Base-by-base conservation (phyloP, 2,113 vertebrate species). In the Monarcha castaneiventris region DNA sequence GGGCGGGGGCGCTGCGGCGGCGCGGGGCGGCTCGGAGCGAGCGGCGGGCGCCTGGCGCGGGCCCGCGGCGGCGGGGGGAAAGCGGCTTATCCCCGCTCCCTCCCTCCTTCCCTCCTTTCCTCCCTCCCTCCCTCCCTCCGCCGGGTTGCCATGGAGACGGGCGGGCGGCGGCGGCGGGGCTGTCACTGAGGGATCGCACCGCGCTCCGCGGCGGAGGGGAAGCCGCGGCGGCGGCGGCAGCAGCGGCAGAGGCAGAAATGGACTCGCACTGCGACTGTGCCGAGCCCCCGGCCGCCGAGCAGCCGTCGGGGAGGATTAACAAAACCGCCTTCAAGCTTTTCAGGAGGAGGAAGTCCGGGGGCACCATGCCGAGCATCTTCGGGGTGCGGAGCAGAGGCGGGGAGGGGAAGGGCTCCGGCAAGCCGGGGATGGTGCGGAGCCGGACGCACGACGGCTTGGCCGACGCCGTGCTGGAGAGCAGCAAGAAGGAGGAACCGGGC, bases 271-370 rank as follows among this genome's bases (percentile, higher is more conserved):
- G 97, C 54, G 99, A 99, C 66, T 95, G 98, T 87, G 99, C 98
- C 87, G 99, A 99, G 77, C 97, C 98, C 80, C 98, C 98, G 85
- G 97, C 98, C 98, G 76, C 99, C 97, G 97, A 98, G 94, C 98
- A 94, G 97, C 98, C 99, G 77, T 98, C 99, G 94, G 99, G 99
- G 87, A 99, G 98, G 98, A 99, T 99, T 88, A 99, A 99, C 96
- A 99, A 99, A 96, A 99, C 99, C 33, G 99, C 99, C 78, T 99
- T 99, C 98, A 99, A 99, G 97, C 97, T 99, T 89, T 99, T 99
- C 95, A 98, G 98, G 97, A 99, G 98, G 96, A 98, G 99, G 97
- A 99, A 98, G 93, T 97, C 99, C 85, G 98, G 99, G 55, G 98
- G 98, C 96, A 97, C 98, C 91, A 98, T 99, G 98, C 98, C 99